phyloP scores from a whole-genome alignment of 2,113 vertebrate genomes.

The Pyxicephalus adspersus region DNA sequence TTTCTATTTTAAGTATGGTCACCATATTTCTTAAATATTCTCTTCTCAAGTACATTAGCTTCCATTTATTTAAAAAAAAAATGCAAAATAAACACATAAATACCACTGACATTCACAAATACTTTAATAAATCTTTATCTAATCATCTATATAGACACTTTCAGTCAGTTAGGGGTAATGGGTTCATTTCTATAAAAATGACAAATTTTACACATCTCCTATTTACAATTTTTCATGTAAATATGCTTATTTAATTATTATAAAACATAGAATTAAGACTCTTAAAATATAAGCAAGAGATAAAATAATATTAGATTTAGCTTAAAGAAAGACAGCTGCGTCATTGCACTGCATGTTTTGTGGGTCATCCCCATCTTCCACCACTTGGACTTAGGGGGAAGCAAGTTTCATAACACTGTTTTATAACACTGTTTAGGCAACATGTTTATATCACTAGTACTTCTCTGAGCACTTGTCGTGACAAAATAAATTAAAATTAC shows the following conservation, averaged over 20 bases:
- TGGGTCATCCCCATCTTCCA: not conserved
- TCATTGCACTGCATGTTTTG: constrained; percentile 62
- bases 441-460: constrained; percentile 62
- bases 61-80: no score
- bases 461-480: constrained; percentile 66
- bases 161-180: constrained; percentile 79
- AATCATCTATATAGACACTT: constrained; percentile 87
- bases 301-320: constrained; percentile 78
- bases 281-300: constrained; percentile 79
- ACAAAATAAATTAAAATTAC: constrained; percentile 78
- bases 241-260: constrained; percentile 93
- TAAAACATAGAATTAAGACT: constrained; percentile 82
- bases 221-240: constrained; percentile 96
- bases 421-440: constrained; percentile 47
- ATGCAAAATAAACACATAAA: constrained; percentile 23
- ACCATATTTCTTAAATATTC: no score
- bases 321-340: constrained; percentile 70
- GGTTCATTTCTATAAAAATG: constrained; percentile 87
- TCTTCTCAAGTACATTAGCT: no score
- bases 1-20: no score
- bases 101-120: constrained; percentile 80
- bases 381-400: constrained; percentile 55
- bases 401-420: not conserved
- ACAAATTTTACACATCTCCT: constrained; percentile 98
- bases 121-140: constrained; percentile 77